Evolutionary conservation across 2,797 vertebrate genomes (phyloP).

Genomic region (Dipus sagitta): DNA sequence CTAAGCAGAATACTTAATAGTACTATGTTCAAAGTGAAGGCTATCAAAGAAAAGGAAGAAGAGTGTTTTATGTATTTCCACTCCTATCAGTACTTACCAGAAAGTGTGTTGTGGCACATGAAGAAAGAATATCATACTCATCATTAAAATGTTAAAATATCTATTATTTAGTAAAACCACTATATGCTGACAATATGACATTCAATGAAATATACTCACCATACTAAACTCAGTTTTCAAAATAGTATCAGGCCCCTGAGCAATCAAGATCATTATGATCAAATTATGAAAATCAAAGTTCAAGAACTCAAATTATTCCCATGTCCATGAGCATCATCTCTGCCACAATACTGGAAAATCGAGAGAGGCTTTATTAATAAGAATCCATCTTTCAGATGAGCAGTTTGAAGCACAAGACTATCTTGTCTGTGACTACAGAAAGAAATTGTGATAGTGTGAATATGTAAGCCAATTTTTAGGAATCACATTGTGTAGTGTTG

Average conservation of each 20-base stretch:
- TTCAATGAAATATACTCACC: background rate
- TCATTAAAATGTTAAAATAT: background rate
- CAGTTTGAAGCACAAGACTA: background rate
- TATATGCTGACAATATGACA: background rate
- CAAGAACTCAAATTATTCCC: background rate
- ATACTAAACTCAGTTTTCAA: background rate
- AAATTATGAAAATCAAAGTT: constrained; percentile 16
- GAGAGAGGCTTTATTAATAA: background rate
- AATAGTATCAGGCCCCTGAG: background rate
- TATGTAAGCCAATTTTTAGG: background rate
- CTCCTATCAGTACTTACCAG: background rate
- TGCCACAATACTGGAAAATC: background rate
- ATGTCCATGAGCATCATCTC: background rate
- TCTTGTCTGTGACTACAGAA: background rate
- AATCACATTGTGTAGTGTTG: background rate
- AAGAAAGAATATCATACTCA: background rate
- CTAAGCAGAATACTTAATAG: background rate
- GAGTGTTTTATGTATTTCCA: background rate
- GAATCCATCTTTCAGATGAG: background rate
- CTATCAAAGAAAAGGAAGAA: background rate
- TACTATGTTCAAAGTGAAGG: background rate
- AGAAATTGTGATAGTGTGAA: background rate
- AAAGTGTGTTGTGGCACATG: background rate
- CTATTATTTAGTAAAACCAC: background rate
- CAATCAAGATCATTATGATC: background rate